These are phyloP conservation scores for Bufo gargarizans DNA, from an alignment of 2,113 vertebrate species.

Conservation along the genomic window DNA sequence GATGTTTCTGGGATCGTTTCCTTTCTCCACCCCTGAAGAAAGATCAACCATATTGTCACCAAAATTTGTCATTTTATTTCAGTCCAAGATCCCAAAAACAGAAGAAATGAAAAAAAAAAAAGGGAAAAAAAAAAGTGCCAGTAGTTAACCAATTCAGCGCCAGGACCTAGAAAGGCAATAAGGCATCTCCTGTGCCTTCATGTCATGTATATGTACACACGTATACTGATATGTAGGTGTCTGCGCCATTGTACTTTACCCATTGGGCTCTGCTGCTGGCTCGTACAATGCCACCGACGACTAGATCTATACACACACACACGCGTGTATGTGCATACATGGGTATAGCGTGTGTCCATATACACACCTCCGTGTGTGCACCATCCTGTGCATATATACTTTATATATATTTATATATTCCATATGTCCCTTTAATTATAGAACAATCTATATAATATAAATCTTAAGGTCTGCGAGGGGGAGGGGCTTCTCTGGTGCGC, in stretches of 20 bases:
- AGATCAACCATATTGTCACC: conserved; percentile 62
- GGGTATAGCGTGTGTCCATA: conserved; percentile 5
- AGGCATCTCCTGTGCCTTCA: conserved; percentile 40
- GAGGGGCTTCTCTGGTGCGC: background rate
- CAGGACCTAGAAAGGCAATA: conserved; percentile 31
- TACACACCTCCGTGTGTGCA: conserved; percentile 13
- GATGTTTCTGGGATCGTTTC: too few relatives aligned
- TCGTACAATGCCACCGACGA: too few relatives aligned
- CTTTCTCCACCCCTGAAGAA: background rate
- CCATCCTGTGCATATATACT: conserved; percentile 8
- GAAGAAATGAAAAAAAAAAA: conserved; percentile 42
- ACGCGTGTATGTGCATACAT: background rate
- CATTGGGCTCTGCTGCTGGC: too few relatives aligned
- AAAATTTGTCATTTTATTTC: conserved; percentile 56
- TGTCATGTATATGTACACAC: conserved; percentile 25
- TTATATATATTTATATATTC: conserved; percentile 39
- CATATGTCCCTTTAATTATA: conserved; percentile 28
- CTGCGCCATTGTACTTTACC: background rate
- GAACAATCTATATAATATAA: conserved; percentile 42
- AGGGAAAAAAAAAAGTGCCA: conserved; percentile 46
- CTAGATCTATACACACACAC: too few relatives aligned
- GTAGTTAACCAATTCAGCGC: conserved; percentile 44
- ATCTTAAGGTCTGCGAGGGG: conserved; percentile 9
- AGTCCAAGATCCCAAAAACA: conserved; percentile 57
- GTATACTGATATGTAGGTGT: background rate